Conservation (phyloP, 2,888 invertebrate genomes). For the Timandra comae region DNA sequence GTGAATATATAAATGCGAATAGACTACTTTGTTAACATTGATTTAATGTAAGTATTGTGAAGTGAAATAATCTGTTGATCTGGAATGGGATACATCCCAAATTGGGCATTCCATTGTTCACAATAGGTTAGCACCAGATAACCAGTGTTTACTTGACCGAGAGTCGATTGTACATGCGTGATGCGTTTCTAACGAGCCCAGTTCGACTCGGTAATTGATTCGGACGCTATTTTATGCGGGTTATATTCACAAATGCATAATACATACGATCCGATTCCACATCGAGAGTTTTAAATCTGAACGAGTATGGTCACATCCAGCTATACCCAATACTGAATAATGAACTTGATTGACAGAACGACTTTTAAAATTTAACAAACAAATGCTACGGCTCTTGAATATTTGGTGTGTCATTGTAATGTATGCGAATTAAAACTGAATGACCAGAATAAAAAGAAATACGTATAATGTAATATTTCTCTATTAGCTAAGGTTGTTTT, state of each 20-base stretch:
- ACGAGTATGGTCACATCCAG: constrained; percentile 32
- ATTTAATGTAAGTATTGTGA: constrained; percentile 21
- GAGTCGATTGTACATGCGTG: constrained; percentile 72
- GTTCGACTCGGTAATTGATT: constrained; percentile 68
- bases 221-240: constrained; percentile 67
- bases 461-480: too few relatives aligned
- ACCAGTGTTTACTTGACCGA: constrained; percentile 60
- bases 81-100: constrained; percentile 42
- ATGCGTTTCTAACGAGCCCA: constrained; percentile 75
- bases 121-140: constrained; percentile 68
- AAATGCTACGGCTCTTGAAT: constrained; percentile 7
- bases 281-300: constrained; percentile 44
- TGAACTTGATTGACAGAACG: constrained; percentile 33
- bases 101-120: constrained; percentile 69
- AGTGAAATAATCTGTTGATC: constrained; percentile 34
- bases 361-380: constrained; percentile 24
- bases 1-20: too few relatives aligned
- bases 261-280: constrained; percentile 55
- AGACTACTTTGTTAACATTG: constrained; percentile 15
- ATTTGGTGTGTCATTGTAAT: too few relatives aligned
- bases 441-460: too few relatives aligned
- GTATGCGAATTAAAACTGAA: too few relatives aligned
- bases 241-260: constrained; percentile 76
- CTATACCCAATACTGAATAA: constrained; percentile 40
- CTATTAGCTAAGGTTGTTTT: too few relatives aligned